These are phyloP conservation scores for Centropristis striata DNA, from an alignment of 2,113 vertebrate genomes.

Conservation along the genomic window DNA sequence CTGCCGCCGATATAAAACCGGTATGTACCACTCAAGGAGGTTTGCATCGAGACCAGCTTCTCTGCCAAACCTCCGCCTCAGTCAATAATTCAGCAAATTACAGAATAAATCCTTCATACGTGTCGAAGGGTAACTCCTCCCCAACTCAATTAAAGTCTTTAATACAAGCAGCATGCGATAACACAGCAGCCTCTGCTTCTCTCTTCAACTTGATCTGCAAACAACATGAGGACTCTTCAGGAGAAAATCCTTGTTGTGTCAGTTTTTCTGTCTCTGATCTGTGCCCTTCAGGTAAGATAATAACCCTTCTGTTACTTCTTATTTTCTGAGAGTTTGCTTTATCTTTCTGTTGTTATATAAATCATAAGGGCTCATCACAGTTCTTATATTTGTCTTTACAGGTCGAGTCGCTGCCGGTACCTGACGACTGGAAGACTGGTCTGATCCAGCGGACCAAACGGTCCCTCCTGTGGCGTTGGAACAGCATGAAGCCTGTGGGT, in stretches of 20 bases:
- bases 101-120: slow-evolving; percentile 13
- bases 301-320: background rate
- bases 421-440: slow-evolving; percentile 51
- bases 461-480: slow-evolving; percentile 87
- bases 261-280: slow-evolving; percentile 70
- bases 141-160: slow-evolving; percentile 53
- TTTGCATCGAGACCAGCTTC: slow-evolving; percentile 7
- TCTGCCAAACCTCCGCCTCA: slow-evolving; percentile 18
- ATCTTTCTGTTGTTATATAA: background rate
- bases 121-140: slow-evolving; percentile 64
- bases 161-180: slow-evolving; percentile 54
- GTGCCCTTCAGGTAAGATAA: slow-evolving; percentile 72
- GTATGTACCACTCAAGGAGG: slow-evolving; percentile 38
- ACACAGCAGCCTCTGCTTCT: background rate
- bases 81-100: slow-evolving; percentile 17
- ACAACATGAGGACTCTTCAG: slow-evolving; percentile 72
- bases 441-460: slow-evolving; percentile 82
- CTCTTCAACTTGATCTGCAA: background rate
- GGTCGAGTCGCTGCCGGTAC: slow-evolving; percentile 77
- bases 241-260: slow-evolving; percentile 62
- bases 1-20: slow-evolving; percentile 64
- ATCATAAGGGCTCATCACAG: background rate
- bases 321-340: background rate
- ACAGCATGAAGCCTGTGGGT: slow-evolving; percentile 85
- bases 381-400: slow-evolving; percentile 42